phyloP scores from a whole-genome alignment of 1,140 invertebrate species.

The Ceratina japonica region DNA sequence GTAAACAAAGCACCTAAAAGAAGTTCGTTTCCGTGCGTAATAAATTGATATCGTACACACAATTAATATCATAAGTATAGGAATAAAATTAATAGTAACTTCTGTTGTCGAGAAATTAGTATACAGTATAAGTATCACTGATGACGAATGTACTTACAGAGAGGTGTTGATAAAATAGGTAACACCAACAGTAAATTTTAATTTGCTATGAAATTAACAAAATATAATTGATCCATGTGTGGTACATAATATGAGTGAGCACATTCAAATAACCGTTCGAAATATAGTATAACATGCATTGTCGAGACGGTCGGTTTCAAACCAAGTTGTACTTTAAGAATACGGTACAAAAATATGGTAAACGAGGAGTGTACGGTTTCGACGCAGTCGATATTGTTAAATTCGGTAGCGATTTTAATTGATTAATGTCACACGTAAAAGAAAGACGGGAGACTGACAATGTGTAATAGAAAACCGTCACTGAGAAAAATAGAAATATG shows the following conservation, averaged over 20 bases:
- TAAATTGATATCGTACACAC: conserved; percentile 9
- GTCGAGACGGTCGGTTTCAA: conserved; percentile 11
- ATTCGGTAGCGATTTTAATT: conserved; percentile 14
- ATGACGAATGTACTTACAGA: conserved; percentile 18
- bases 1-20: too few species aligned
- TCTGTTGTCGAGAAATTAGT: conserved; percentile 16
- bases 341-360: conserved; percentile 48
- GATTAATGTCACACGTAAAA: conserved; percentile 4
- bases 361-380: conserved; percentile 14
- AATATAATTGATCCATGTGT: conserved; percentile 35
- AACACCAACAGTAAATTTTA: conserved; percentile 30
- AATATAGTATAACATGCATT: conserved; percentile 18
- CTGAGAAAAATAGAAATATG: conserved; percentile 21
- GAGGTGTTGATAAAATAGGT: conserved; percentile 30
- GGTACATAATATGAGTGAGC: conserved; percentile 31
- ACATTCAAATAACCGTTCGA: conserved; percentile 20
- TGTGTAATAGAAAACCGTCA: conserved; percentile 18
- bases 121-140: conserved; percentile 25
- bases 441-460: conserved; percentile 20
- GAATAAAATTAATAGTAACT: conserved; percentile 30
- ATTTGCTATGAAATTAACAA: conserved; percentile 49
- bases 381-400: conserved; percentile 1
- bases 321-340: conserved; percentile 31
- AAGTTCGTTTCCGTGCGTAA: too few species aligned
- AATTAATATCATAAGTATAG: conserved; percentile 23